These are phyloP conservation scores for Saccopteryx leptura DNA, from an alignment of 2,113 vertebrate species.

Conservation along the genomic window DNA sequence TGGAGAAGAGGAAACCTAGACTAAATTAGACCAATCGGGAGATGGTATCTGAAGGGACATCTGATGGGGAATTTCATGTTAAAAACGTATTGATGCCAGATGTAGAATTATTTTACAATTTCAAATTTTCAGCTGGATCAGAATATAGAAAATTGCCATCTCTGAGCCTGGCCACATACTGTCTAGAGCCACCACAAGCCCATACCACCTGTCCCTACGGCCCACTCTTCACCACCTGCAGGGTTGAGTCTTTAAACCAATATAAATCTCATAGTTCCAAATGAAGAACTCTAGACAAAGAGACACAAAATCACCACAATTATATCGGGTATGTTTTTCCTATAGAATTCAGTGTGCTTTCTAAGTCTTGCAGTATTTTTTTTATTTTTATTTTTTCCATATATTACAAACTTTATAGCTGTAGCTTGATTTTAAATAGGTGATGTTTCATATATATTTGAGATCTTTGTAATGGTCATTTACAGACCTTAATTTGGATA, in stretches of 20 bases:
- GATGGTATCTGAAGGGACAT: neutral
- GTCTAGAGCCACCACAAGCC: neutral
- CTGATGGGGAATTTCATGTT: neutral
- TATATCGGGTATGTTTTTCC: neutral
- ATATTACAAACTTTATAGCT: neutral
- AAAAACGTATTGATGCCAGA: neutral
- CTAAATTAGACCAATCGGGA: neutral
- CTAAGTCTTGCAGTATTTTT: neutral
- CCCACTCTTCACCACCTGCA: fast-evolving
- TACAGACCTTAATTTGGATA: neutral
- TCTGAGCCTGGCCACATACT: neutral
- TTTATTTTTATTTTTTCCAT: neutral
- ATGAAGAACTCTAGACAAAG: neutral
- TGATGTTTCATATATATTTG: neutral
- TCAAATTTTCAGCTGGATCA: neutral
- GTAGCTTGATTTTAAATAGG: constrained; percentile 13
- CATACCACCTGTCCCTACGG: neutral
- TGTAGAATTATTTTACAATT: neutral
- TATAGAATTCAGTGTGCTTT: neutral
- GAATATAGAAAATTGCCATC: neutral
- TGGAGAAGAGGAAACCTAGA: neutral
- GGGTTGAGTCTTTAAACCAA: neutral
- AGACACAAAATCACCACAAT: neutral
- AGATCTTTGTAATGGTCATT: neutral
- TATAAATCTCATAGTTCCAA: neutral